Evolutionary conservation across 1,140 invertebrate species (phyloP), one percentile per base, ranked within the genome.

Genomic region (Druon quercuslanigerum): DNA sequence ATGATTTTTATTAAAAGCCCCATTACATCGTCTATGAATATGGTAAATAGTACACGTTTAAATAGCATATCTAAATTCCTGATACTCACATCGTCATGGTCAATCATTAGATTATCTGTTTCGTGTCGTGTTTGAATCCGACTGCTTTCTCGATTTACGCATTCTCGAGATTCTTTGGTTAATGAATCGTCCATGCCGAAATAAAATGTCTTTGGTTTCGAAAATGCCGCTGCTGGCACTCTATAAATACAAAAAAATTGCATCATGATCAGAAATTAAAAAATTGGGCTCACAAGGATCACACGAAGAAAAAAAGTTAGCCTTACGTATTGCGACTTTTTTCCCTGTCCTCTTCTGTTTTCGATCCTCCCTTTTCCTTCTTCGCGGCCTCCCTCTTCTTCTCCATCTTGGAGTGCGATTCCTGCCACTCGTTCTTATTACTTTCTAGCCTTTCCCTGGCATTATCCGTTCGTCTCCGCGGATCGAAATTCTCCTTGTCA

Each of bases 201-300:
- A 87, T 96, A 96, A 88, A 96, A 96, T 56, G 94, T 94, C 84
- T 95, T 95, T 20, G 94, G 93, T 81, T 93, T 92, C 46, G 88
- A 81, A 70, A 56, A 54, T 3, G 17, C 40, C 51, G 33, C 13
- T 14, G 12, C 20, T 66, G 57, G 73, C 16, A 46, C 20, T 17
- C 4, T 66, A 66, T 50, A 70, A 20, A 50, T 19, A 46, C 11
- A 50, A n/a, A 14, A 52, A 74, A 5, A 19, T 19, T 33, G 3
- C 25, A 33, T 5, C 25, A 33, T 33, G 25, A 33, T 33, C 4
- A 33, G 25, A 33, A 33, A 33, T 33, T 33, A 33, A 33, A 33
- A 33, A 33, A 33, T 33, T 33, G 25, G 25, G 2, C 25, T 5
- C 4, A 33, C 4, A 33, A 33, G 2, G 25, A 33, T 33, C 4